Evolutionary conservation across 1,140 invertebrate species (phyloP).

Genomic region (Atta texana): DNA sequence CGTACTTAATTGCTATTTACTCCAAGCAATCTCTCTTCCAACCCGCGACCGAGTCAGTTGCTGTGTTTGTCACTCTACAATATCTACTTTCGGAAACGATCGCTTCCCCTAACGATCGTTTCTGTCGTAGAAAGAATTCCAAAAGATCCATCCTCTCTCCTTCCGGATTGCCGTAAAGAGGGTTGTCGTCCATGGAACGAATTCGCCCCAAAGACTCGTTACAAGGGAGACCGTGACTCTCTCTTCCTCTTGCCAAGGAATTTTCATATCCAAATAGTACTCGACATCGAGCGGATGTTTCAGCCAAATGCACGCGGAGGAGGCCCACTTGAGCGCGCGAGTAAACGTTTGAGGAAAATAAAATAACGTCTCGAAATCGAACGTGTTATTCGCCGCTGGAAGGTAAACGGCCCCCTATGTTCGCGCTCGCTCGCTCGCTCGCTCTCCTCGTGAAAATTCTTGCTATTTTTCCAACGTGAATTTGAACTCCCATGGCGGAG

Average conservation of each 20-base stretch:
- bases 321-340: slow-evolving; percentile 28
- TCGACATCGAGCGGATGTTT: slow-evolving; percentile 55
- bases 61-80: not conserved
- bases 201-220: slow-evolving; percentile 45
- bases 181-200: slow-evolving; percentile 17
- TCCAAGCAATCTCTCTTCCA: slow-evolving; percentile 26
- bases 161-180: not conserved
- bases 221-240: not conserved
- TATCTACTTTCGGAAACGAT: slow-evolving; percentile 14
- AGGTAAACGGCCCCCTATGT: slow-evolving; percentile 23
- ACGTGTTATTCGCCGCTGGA: slow-evolving; percentile 44
- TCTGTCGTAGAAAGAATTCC: slow-evolving; percentile 21
- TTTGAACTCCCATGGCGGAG: slow-evolving; percentile 13
- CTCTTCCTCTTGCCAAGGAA: not conserved
- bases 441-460: slow-evolving; percentile 6
- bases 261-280: slow-evolving; percentile 59
- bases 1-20: slow-evolving; percentile 77
- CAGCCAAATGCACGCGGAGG: slow-evolving; percentile 17
- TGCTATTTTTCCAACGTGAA: slow-evolving; percentile 55
- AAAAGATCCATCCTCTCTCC: not conserved
- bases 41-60: not conserved
- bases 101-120: not conserved
- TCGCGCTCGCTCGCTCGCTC: not conserved
- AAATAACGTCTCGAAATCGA: slow-evolving; percentile 50
- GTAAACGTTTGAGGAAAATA: slow-evolving; percentile 55